Conservation (phyloP, 2,113 vertebrate species). For the Aegithalos caudatus region DNA sequence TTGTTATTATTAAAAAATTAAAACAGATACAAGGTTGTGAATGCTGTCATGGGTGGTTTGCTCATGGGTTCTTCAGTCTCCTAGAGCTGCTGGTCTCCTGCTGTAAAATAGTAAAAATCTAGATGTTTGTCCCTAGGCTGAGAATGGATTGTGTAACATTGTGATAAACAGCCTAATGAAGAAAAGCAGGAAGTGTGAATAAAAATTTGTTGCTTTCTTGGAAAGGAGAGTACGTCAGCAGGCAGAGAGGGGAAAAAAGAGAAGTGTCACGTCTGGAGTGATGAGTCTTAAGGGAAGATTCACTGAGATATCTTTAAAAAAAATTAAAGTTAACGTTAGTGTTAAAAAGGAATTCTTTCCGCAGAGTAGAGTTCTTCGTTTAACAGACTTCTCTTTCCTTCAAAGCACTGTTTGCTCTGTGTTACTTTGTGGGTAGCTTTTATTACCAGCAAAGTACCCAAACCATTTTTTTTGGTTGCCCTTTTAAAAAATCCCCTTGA, state of each 20-base stretch:
- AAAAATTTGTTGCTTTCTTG: not conserved
- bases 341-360: not conserved
- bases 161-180: not conserved
- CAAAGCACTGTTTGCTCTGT: not conserved
- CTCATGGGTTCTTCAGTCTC: not conserved
- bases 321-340: not conserved
- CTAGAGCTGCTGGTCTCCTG: not conserved
- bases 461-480: not conserved
- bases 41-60: not conserved
- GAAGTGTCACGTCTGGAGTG: not conserved
- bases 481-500: not conserved
- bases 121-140: not conserved
- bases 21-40: not conserved
- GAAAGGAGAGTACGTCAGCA: not conserved
- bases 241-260: not conserved
- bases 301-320: not conserved
- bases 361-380: not conserved
- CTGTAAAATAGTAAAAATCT: not conserved
- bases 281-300: not conserved
- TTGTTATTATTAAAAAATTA: not conserved
- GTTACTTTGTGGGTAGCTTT: not conserved
- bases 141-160: not conserved
- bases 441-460: not conserved
- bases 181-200: not conserved
- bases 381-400: not conserved